Evolutionary conservation across 2,797 vertebrate genomes (phyloP), one percentile per base, ranked within the genome.

Genomic region (Coregonus suidteri): DNA sequence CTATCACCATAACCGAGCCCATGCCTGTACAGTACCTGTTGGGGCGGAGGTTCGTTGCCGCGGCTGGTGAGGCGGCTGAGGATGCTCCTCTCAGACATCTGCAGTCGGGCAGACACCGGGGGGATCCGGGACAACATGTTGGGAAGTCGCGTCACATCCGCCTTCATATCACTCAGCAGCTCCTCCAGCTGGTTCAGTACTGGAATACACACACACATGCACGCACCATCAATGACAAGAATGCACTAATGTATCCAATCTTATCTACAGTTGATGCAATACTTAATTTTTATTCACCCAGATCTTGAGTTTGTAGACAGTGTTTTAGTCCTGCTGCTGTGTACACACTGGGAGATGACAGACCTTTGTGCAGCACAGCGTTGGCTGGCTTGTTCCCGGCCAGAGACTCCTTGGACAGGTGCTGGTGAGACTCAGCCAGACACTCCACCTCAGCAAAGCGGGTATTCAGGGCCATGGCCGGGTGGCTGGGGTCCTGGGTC

Each of bases 31-130:
- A 64, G 59, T 64, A 98, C 97, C 97, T 97, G 97, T 91, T 96
- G 97, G 14, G 93, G 87, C 0, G 95, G 89, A 3, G 96, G 95
- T 68, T 99, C 98, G 0, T 94, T 95, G 0, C 96, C 96, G 0
- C 98, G 95, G 83, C 96, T 98, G 87, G 98, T 98, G 89, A 99
- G 94, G 73, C 98, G 96, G 90, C 97, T 99, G 84, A 99, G 94
- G 89, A 99, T 99, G 91, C 96, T 98, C 74, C 98, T 91, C 89
- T 99, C 98, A 0, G 98, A 99, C 98, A 99, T 99, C 94, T 99
- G 97, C 73, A 99, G 95, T 3, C 98, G 96, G 15, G 97, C 96
- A 0, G 98, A 97, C 86, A 99, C 97, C 0, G 98, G 98, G 0
- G 98, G 98, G 86, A 99, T 97, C 81, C 98, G 94, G 77, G 97